Evolutionary conservation across 1,140 invertebrate species (phyloP).

Genomic region (Drosophila tsacasi): DNA sequence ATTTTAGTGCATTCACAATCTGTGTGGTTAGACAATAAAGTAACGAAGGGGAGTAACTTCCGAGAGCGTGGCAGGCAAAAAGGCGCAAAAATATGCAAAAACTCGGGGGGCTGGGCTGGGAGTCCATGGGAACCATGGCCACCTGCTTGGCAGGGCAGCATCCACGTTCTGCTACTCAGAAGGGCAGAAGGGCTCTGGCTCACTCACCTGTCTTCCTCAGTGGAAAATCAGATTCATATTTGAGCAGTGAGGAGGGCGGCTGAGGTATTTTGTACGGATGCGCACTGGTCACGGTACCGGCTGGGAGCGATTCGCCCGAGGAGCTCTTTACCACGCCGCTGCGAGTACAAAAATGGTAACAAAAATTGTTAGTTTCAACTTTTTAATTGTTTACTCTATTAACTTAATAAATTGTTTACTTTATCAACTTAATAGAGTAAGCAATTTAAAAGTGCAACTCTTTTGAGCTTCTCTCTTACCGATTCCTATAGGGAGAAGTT

Average conservation of each 20-base stretch:
- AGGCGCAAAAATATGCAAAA: neutral
- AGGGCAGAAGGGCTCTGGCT: neutral
- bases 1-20: slow-evolving; percentile 14
- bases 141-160: slow-evolving; percentile 7
- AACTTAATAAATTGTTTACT: too few relatives aligned
- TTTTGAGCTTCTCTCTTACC: slow-evolving; percentile 87
- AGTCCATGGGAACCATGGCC: neutral
- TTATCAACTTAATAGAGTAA: too few relatives aligned
- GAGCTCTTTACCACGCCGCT: slow-evolving; percentile 88
- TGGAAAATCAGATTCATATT: slow-evolving; percentile 95
- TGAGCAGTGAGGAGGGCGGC: slow-evolving; percentile 86
- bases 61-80: slow-evolving; percentile 4
- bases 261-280: slow-evolving; percentile 90
- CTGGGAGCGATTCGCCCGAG: slow-evolving; percentile 87
- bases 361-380: too few relatives aligned
- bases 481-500: slow-evolving; percentile 91
- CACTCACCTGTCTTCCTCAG: slow-evolving; percentile 96
- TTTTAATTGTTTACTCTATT: too few relatives aligned
- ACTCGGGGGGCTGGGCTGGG: neutral
- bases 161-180: slow-evolving; percentile 1
- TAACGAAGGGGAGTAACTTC: neutral
- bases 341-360: too few relatives aligned
- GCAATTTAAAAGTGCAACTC: neutral
- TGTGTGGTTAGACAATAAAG: slow-evolving; percentile 17
- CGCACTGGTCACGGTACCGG: slow-evolving; percentile 86